phyloP scores from a whole-genome alignment of 30 jellyfish, hydroid and myxozoan genomes.

The Phacellophora camtschatica region DNA sequence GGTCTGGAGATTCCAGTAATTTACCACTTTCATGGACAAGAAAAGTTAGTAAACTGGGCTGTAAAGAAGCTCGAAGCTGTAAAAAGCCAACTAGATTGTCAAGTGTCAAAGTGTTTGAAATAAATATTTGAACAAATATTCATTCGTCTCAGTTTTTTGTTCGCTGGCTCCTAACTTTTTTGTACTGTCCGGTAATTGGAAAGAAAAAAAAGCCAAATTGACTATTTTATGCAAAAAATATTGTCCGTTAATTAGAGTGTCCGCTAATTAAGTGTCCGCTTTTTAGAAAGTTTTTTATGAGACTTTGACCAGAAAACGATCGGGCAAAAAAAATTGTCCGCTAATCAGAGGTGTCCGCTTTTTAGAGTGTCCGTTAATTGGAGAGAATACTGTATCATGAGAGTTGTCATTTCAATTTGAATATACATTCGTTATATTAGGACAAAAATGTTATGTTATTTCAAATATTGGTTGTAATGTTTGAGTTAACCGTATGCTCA shows the following conservation, averaged over 20 bases:
- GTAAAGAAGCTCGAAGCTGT: slow-evolving; percentile 10
- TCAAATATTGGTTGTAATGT: too few relatives aligned
- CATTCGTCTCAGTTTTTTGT: slow-evolving; percentile 19
- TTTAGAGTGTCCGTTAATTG: slow-evolving; percentile 2
- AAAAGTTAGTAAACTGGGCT: background rate
- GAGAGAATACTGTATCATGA: background rate
- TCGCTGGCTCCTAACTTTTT: slow-evolving; percentile 30
- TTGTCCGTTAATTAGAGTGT: slow-evolving; percentile 27
- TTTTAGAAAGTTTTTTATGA: background rate
- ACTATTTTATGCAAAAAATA: slow-evolving; percentile 21
- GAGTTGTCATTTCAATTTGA: too few relatives aligned
- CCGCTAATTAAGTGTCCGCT: slow-evolving; percentile 25
- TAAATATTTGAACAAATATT: slow-evolving; percentile 32
- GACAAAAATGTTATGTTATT: too few relatives aligned
- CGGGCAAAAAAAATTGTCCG: slow-evolving; percentile 9
- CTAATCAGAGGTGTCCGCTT: slow-evolving; percentile 7
- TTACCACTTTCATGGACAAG: slow-evolving; percentile 18
- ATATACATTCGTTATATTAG: too few relatives aligned
- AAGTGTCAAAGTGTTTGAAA: slow-evolving; percentile 29
- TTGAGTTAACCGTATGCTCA: too few relatives aligned
- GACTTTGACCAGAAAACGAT: background rate
- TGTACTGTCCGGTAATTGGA: slow-evolving; percentile 19
- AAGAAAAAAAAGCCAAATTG: slow-evolving; percentile 9
- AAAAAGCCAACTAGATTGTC: slow-evolving; percentile 30
- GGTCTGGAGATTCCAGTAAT: slow-evolving; percentile 28